A percentile compares a stretch with the other conserved stretches of the same genome.
phyloP scores from a whole-genome alignment of 1,140 invertebrate species.

The Sycophaga agraensis region DNA sequence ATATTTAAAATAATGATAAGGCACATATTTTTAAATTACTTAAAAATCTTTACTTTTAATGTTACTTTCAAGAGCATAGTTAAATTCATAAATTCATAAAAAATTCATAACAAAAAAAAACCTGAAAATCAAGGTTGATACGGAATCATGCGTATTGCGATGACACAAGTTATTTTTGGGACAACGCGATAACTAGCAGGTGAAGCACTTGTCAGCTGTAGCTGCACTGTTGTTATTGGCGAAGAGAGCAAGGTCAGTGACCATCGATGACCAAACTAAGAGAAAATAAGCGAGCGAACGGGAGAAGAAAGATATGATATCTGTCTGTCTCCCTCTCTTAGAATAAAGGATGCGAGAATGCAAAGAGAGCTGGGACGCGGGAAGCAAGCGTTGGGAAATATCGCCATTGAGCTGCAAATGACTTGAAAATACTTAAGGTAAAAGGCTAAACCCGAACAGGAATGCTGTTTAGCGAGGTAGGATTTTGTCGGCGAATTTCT shows the following conservation, averaged over 20 bases:
- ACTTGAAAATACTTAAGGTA: not conserved
- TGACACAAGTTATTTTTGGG: no score
- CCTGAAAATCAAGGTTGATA: no score
- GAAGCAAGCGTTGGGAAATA: no score
- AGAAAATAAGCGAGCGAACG: conserved; percentile 22
- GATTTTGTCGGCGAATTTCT: not conserved
- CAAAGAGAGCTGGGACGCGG: not conserved
- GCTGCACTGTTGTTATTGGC: not conserved
- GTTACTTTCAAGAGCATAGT: no score
- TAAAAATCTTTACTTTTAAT: no score
- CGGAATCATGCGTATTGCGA: no score
- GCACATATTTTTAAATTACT: no score
- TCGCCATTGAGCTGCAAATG: no score
- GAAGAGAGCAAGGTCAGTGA: conserved; percentile 37
- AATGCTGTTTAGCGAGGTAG: not conserved
- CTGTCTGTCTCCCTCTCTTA: not conserved
- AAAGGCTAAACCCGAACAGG: not conserved
- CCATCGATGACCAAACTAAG: conserved; percentile 41
- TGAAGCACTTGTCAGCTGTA: not conserved
- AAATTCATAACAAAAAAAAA: no score
- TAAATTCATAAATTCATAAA: no score
- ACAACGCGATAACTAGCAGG: no score
- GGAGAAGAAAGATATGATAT: conserved; percentile 18
- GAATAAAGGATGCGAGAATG: not conserved
- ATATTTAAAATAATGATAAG: no score